Evolutionary conservation across 92 coral and sea anemone genomes (phyloP).

Genomic region (Meandrina meandrites): DNA sequence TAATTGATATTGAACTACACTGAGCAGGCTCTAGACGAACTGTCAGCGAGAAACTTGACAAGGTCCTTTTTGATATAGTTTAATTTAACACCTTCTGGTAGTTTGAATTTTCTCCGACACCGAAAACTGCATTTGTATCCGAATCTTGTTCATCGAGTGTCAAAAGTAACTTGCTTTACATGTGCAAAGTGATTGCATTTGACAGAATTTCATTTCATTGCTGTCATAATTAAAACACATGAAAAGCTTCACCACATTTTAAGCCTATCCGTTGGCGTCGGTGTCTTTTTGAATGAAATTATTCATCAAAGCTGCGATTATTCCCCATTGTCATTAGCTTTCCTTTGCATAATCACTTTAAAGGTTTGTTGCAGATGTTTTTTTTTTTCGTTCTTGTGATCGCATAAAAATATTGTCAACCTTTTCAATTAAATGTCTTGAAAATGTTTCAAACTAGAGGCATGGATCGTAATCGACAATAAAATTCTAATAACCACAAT

Average conservation of each 20-base stretch:
- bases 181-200: constrained; percentile 12
- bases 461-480: neutral
- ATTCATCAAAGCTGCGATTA: constrained; percentile 6
- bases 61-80: neutral
- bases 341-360: neutral
- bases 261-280: constrained; percentile 19
- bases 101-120: neutral
- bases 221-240: neutral
- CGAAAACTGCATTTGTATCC: neutral
- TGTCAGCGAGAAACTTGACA: neutral
- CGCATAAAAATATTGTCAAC: neutral
- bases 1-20: neutral
- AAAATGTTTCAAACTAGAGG: neutral
- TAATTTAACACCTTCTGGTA: neutral
- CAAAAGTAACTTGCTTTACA: neutral
- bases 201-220: neutral
- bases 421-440: neutral
- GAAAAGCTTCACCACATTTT: neutral
- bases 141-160: constrained; percentile 6
- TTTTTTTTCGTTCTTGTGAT: neutral
- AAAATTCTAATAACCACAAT: constrained; percentile 21
- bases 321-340: constrained; percentile 6
- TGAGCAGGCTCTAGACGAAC: neutral
- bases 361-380: neutral
- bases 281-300: constrained; percentile 13